Evolutionary conservation across 2,888 invertebrate species (phyloP), one percentile per base, ranked within the genome.

Genomic region (Parasteatoda lunata): DNA sequence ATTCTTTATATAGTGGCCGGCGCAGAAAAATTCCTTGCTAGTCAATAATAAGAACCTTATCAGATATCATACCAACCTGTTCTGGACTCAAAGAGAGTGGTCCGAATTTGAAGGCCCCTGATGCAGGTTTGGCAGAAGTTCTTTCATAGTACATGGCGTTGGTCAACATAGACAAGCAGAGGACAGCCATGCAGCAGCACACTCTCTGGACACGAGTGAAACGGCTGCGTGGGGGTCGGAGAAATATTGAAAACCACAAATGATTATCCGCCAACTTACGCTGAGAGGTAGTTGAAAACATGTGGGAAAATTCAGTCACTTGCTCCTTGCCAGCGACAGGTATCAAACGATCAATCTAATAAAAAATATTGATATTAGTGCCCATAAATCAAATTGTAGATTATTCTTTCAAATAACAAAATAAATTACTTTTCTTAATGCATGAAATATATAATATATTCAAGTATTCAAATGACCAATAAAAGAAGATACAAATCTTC

Each of bases 181-280:
- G 91, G 68, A 93, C 90, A 73, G 92, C 91, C 79, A 93, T 91
- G 84, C 93, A 93, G 87, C 92, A 92, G 13, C 92, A 92, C 5
- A 93, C 91, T 9, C 93, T 91, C 90, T 93, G 92, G 5, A 92
- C 92, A 11, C 93, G 89, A 1, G 92, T 92, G 90, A 93, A 93
- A 15, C 92, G 91, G 70, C 92, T 92, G 51, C 92, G 90, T 0
- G 92, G 92, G 1, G 93, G 93, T 8, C 93, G 90, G 5, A 92
- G 91, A 82, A 93, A 91, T 8, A 93, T 92, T 0, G 93, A 93
- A 90, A 93, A 92, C 93, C 93, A 93, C 73, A 93, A 90, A 90
- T 93, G 93, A 8, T 92, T 92, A 84, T 93, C 93, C 45, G 91
- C 91, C 4, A 93, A 90, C 73, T 92, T 91, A 88, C 91, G 91